A percentile compares a stretch with the other conserved stretches of the same genome.
These are phyloP conservation scores for Drosophila atroscutellata DNA, from an alignment of 2,888 invertebrate species.

Conservation along the genomic window DNA sequence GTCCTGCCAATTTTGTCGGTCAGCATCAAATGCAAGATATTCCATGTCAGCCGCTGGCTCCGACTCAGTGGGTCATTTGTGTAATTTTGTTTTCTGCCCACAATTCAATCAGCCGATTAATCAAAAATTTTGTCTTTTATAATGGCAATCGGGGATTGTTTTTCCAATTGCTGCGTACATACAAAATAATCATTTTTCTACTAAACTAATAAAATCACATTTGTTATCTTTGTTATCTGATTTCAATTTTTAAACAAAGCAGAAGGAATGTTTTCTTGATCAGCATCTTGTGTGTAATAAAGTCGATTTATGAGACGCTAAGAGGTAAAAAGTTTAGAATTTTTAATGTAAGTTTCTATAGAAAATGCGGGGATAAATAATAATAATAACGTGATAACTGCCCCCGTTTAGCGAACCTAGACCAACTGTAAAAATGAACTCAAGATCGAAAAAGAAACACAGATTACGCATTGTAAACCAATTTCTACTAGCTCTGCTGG, in stretches of 20 bases:
- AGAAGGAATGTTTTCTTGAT: not conserved
- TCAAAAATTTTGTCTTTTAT: not conserved
- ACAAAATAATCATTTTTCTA: not conserved
- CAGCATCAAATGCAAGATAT: constrained; percentile 14
- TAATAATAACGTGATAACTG: not conserved
- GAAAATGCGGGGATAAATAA: no score
- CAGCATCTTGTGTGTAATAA: not conserved
- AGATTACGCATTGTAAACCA: not conserved
- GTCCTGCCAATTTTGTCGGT: constrained; percentile 44
- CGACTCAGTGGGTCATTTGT: not conserved
- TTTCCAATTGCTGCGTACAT: not conserved
- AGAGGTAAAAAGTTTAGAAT: not conserved
- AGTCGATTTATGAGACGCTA: not conserved
- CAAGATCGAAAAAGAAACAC: not conserved
- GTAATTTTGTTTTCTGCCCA: not conserved
- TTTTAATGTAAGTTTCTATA: not conserved
- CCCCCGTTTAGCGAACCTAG: not conserved
- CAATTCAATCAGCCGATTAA: not conserved
- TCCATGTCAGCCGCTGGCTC: constrained; percentile 7
- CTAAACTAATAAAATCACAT: not conserved
- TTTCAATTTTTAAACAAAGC: not conserved
- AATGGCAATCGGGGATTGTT: not conserved
- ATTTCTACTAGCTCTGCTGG: not conserved
- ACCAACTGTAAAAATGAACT: not conserved
- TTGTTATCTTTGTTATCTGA: no score